Conservation (phyloP, 2,113 vertebrate species). For the Pheucticus melanocephalus region DNA sequence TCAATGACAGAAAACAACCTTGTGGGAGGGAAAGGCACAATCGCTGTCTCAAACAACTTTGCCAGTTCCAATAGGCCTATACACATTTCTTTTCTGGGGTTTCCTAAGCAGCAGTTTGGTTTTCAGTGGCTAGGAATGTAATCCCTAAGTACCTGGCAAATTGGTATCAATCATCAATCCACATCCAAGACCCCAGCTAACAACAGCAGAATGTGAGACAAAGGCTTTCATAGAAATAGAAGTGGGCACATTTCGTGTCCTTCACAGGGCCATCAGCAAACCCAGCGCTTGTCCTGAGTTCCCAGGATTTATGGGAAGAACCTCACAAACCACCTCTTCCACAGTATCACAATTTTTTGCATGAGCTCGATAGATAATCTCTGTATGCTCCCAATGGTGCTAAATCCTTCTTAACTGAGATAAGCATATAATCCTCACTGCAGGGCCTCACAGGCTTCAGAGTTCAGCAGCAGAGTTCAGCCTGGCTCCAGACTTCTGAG, state of each 20-base stretch:
- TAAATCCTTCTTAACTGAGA: not conserved
- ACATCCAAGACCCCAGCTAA: not conserved
- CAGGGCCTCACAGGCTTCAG: not conserved
- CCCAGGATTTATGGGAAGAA: not conserved
- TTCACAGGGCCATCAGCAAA: not conserved
- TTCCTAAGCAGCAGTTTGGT: not conserved
- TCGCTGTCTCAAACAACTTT: not conserved
- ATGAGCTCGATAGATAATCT: not conserved
- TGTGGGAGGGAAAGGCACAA: not conserved
- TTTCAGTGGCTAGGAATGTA: not conserved
- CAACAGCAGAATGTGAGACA: not conserved
- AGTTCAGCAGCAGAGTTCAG: not conserved
- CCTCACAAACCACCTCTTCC: fast-evolving
- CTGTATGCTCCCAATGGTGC: not conserved
- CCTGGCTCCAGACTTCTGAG: not conserved
- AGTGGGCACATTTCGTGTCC: not conserved
- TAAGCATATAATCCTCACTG: not conserved
- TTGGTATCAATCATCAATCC: not conserved
- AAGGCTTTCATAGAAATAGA: not conserved
- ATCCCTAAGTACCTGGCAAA: not conserved
- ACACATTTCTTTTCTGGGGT: not conserved
- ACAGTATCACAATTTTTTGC: not conserved
- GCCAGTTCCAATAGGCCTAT: not conserved
- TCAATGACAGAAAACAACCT: not conserved
- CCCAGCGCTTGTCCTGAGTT: not conserved